Conservation (phyloP, 2,113 vertebrate species). For the Pavo muticus region DNA sequence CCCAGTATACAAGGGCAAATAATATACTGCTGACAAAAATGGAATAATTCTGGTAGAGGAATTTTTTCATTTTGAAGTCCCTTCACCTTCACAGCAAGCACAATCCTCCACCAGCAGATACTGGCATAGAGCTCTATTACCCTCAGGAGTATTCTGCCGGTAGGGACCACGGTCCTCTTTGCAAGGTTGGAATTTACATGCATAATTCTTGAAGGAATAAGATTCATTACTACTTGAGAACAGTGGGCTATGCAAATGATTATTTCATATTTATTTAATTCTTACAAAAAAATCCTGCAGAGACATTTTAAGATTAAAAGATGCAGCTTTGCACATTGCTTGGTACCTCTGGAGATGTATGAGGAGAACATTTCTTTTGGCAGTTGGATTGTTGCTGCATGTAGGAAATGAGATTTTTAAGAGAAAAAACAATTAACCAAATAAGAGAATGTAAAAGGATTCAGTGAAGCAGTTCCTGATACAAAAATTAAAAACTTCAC, state of each 20-base stretch:
- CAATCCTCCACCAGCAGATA: neutral
- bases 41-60: neutral
- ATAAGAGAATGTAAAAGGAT: neutral
- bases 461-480: neutral
- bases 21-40: neutral
- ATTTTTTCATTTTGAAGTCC: neutral
- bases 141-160: neutral
- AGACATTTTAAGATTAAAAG: neutral
- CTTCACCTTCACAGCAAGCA: constrained; percentile 5
- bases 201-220: neutral
- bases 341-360: neutral
- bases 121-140: neutral
- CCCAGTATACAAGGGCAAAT: neutral
- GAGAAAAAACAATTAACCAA: constrained; percentile 3
- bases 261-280: constrained; percentile 13
- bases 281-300: neutral
- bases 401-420: neutral
- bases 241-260: neutral
- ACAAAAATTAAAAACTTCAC: neutral
- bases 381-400: constrained; percentile 10
- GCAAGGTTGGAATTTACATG: neutral
- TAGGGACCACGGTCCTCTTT: neutral
- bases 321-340: constrained; percentile 8
- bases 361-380: constrained; percentile 10
- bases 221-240: neutral